These are phyloP conservation scores for Zaprionus inermis DNA, from an alignment of 1,140 invertebrate genomes.

Conservation along the genomic window DNA sequence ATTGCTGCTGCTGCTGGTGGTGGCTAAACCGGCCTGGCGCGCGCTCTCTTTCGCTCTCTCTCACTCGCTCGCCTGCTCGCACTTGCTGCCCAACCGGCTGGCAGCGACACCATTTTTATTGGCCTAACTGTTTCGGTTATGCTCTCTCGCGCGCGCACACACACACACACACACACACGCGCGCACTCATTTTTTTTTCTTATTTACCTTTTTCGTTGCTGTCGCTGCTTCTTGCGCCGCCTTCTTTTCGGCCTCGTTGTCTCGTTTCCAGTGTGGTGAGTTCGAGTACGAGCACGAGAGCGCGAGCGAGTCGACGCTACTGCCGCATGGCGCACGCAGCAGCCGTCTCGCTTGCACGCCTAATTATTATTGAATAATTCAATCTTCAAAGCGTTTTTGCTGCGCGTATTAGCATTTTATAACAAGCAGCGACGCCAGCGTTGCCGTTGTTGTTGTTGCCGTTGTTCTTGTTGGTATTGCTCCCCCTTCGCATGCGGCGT, in stretches of 20 bases:
- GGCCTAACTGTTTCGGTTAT: constrained; percentile 48
- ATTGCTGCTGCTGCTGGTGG: constrained; percentile 38
- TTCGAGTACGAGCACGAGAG: constrained; percentile 10
- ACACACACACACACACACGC: background rate
- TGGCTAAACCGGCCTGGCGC: constrained; percentile 56
- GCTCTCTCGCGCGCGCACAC: constrained; percentile 27
- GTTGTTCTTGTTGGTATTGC: constrained; percentile 6
- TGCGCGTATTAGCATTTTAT: constrained; percentile 82
- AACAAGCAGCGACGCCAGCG: constrained; percentile 65
- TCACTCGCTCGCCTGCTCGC: constrained; percentile 52
- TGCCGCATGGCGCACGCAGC: background rate
- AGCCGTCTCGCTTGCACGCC: constrained; percentile 61
- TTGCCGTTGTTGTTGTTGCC: constrained; percentile 38
- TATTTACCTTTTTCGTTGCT: constrained; percentile 44
- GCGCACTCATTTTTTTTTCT: constrained; percentile 32
- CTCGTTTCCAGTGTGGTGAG: constrained; percentile 74
- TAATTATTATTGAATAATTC: constrained; percentile 83
- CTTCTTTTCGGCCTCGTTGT: constrained; percentile 65
- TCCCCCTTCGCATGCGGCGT: constrained; percentile 31
- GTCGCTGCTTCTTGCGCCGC: constrained; percentile 59
- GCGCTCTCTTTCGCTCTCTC: constrained; percentile 6
- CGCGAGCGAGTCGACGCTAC: constrained; percentile 22
- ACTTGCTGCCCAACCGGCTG: background rate
- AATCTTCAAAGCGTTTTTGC: constrained; percentile 80
- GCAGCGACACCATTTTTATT: constrained; percentile 78